These are phyloP conservation scores for Ceratothoa steindachneri DNA, from an alignment of 2,888 invertebrate species.

Conservation along the genomic window DNA sequence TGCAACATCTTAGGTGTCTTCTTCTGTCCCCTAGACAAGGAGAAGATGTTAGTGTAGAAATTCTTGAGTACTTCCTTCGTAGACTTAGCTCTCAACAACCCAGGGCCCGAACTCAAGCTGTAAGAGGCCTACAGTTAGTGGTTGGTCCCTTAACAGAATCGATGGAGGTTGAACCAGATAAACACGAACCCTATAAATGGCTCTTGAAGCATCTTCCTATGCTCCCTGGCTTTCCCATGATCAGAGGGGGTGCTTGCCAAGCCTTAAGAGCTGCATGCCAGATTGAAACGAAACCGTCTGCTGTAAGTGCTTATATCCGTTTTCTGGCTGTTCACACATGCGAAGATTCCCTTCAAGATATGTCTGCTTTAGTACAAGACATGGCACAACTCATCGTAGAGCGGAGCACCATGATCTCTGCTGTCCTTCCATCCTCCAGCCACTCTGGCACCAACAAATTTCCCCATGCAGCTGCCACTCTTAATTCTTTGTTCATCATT, in stretches of 20 bases:
- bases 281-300: constrained; percentile 78
- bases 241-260: constrained; percentile 45
- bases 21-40: constrained; percentile 57
- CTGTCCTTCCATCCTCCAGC: constrained; percentile 65
- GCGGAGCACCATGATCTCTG: constrained; percentile 76
- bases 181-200: constrained; percentile 52
- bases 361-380: constrained; percentile 67
- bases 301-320: constrained; percentile 77
- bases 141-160: constrained; percentile 44
- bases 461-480: constrained; percentile 49
- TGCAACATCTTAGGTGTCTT: constrained; percentile 62
- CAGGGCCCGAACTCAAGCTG: constrained; percentile 71
- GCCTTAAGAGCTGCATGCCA: constrained; percentile 81
- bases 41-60: constrained; percentile 67
- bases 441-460: constrained; percentile 51
- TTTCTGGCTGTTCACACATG: constrained; percentile 73
- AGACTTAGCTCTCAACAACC: constrained; percentile 77
- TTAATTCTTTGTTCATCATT: constrained; percentile 58
- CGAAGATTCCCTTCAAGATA: constrained; percentile 63
- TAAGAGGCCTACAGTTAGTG: constrained; percentile 53
- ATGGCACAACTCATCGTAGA: constrained; percentile 88
- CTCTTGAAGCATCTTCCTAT: constrained; percentile 59
- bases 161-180: constrained; percentile 46
- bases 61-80: constrained; percentile 82
- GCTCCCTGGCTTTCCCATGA: constrained; percentile 69